These are phyloP conservation scores for Triplophysa siluroides DNA, from an alignment of 2,113 vertebrate genomes.

Conservation along the genomic window DNA sequence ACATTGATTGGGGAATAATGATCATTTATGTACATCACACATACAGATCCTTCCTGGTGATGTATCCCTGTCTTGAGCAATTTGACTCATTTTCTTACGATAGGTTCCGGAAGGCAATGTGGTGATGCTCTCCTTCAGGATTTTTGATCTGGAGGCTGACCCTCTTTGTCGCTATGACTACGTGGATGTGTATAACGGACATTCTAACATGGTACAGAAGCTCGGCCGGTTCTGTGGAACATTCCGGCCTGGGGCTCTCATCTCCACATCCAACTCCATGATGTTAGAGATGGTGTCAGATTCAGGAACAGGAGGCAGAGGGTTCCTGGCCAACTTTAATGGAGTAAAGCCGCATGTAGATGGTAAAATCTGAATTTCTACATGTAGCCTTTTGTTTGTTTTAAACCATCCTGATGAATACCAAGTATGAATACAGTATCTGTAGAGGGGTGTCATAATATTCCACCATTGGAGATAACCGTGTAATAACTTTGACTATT, in stretches of 20 bases:
- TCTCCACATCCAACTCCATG: slow-evolving; percentile 84
- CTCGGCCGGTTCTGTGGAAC: slow-evolving; percentile 89
- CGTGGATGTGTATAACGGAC: slow-evolving; percentile 84
- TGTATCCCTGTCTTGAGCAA: too few relatives aligned
- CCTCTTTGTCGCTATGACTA: slow-evolving; percentile 84
- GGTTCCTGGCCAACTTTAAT: slow-evolving; percentile 84
- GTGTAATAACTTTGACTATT: too few relatives aligned
- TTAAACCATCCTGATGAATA: background rate
- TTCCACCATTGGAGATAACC: too few relatives aligned
- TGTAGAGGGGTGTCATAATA: too few relatives aligned
- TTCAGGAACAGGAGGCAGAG: slow-evolving; percentile 74
- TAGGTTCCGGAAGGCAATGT: slow-evolving; percentile 86
- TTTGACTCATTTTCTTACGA: slow-evolving; percentile 19
- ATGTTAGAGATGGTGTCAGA: slow-evolving; percentile 84
- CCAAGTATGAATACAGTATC: too few relatives aligned
- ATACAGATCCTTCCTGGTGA: too few relatives aligned
- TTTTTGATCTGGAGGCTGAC: slow-evolving; percentile 87
- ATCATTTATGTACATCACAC: background rate
- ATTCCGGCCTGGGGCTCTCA: slow-evolving; percentile 82
- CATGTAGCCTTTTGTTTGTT: background rate
- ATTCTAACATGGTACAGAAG: slow-evolving; percentile 74
- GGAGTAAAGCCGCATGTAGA: slow-evolving; percentile 71
- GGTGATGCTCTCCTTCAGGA: slow-evolving; percentile 81
- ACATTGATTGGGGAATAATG: too few relatives aligned
- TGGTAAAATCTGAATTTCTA: slow-evolving; percentile 62